A percentile compares a stretch with the other conserved stretches of the same genome.
phyloP scores from a whole-genome alignment of 2,113 vertebrate species.

The Oxygymnocypris stewartii region DNA sequence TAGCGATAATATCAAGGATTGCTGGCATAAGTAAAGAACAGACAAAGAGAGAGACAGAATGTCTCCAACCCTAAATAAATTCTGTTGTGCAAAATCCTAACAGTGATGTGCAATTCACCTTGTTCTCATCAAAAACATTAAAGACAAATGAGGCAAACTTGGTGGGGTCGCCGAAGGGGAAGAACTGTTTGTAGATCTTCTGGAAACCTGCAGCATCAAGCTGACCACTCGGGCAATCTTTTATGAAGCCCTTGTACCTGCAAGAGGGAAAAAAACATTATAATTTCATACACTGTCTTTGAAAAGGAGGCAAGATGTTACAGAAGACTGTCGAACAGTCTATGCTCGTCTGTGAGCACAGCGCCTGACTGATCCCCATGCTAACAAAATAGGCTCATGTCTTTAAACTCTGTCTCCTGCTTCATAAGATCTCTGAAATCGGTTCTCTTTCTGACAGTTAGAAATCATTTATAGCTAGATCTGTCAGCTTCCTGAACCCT shows the following conservation, averaged over 20 bases:
- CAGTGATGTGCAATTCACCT: constrained; percentile 70
- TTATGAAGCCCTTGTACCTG: constrained; percentile 96
- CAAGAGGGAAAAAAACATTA: neutral
- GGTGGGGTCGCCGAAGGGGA: constrained; percentile 93
- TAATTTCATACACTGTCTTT: neutral
- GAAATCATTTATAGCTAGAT: constrained; percentile 62
- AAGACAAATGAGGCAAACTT: constrained; percentile 95
- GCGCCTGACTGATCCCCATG: neutral
- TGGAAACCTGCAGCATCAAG: constrained; percentile 92
- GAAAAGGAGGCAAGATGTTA: neutral
- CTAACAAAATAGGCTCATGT: constrained; percentile 1
- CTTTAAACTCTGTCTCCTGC: neutral
- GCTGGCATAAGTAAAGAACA: neutral
- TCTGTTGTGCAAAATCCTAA: neutral
- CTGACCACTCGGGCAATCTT: constrained; percentile 95
- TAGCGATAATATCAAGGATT: neutral
- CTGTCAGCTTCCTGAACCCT: constrained; percentile 60
- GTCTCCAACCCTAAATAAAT: neutral
- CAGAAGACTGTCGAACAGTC: neutral
- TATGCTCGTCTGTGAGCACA: neutral
- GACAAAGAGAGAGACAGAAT: neutral
- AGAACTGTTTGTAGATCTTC: constrained; percentile 98
- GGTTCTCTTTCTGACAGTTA: constrained; percentile 61
- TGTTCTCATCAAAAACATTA: constrained; percentile 97
- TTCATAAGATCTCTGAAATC: constrained; percentile 29